A percentile compares a stretch with the other conserved stretches of the same genome.
These are phyloP conservation scores for Thunnus albacares DNA, from an alignment of 2,797 vertebrate genomes.

Conservation along the genomic window DNA sequence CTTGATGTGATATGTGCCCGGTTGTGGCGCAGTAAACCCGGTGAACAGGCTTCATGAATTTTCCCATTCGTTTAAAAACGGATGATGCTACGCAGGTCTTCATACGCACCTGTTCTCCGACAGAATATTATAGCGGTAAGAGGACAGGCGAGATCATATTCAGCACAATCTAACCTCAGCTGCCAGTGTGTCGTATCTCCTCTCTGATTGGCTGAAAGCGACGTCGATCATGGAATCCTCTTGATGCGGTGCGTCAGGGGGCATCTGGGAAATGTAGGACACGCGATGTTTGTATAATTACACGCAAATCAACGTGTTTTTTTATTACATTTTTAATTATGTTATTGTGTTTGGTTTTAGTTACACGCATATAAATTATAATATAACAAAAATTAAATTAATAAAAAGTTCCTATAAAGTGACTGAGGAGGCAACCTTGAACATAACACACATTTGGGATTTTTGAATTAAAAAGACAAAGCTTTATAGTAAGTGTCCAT, in stretches of 20 bases:
- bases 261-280: conserved; percentile 66
- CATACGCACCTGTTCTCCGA: conserved; percentile 65
- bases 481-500: neutral
- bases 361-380: no score
- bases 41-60: conserved; percentile 15
- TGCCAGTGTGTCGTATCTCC: conserved; percentile 34
- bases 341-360: no score
- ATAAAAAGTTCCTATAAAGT: no score
- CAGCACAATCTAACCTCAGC: conserved; percentile 77
- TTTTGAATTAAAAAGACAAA: neutral
- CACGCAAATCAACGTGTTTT: neutral
- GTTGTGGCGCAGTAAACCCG: conserved; percentile 51
- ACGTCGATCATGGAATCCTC: conserved; percentile 74
- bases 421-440: no score
- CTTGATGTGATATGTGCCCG: conserved; percentile 23
- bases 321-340: neutral
- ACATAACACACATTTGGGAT: neutral
- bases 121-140: conserved; percentile 34
- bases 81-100: conserved; percentile 4
- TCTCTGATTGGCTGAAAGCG: conserved; percentile 79
- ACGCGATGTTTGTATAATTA: neutral
- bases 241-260: conserved; percentile 45
- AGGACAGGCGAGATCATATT: conserved; percentile 57
- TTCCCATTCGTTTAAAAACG: neutral
- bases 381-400: no score